Conservation (phyloP, 2,113 vertebrate genomes). For the Crocuta crocuta region DNA sequence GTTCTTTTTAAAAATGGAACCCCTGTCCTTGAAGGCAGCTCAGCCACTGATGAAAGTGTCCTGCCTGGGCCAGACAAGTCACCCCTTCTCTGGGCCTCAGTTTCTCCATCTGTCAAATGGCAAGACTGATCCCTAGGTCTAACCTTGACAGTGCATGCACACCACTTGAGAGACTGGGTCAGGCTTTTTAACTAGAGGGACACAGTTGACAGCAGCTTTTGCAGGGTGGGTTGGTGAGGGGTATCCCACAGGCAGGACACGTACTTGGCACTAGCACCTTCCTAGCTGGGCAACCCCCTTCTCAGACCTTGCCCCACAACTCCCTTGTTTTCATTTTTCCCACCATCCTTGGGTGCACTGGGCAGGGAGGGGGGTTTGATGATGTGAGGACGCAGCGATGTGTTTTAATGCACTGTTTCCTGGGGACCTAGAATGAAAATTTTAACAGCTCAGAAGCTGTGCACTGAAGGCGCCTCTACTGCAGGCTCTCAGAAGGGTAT, state of each 20-base stretch:
- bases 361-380: neutral
- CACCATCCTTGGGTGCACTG: neutral
- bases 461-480: conserved; percentile 73
- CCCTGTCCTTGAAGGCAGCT: neutral
- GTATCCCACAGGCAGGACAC: rapidly evolving
- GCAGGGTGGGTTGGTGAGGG: neutral
- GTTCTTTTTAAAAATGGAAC: neutral
- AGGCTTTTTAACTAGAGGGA: neutral
- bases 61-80: neutral
- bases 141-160: too few relatives aligned
- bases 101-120: neutral
- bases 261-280: neutral
- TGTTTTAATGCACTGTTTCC: conserved; percentile 63
- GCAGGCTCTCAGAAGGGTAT: conserved; percentile 84
- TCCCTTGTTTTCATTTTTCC: neutral
- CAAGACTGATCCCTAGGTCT: neutral
- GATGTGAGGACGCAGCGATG: neutral
- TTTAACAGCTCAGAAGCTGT: conserved; percentile 70
- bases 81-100: neutral
- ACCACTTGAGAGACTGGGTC: neutral
- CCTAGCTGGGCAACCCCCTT: neutral
- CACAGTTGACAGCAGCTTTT: rapidly evolving
- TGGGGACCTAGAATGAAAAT: conserved; percentile 62
- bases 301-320: neutral
- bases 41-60: neutral